Evolutionary conservation across 2,888 invertebrate genomes (phyloP).

Genomic region (Epsilonema sp.): DNA sequence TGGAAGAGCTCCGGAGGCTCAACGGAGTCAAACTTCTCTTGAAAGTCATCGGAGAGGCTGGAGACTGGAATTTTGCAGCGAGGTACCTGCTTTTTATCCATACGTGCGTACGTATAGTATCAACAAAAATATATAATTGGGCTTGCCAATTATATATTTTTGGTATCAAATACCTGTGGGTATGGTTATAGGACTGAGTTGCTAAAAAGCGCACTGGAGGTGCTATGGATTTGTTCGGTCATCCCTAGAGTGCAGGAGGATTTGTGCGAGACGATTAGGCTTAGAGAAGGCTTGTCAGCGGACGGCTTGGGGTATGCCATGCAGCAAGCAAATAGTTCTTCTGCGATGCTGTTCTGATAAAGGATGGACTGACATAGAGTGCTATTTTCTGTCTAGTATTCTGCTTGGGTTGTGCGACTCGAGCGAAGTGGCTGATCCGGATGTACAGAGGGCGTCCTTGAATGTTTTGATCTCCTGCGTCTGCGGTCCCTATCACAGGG

Average conservation of each 20-base stretch:
- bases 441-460: conserved; percentile 73
- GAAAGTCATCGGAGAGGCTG: conserved; percentile 65
- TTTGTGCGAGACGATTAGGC: conserved; percentile 31
- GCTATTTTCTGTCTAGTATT: no score
- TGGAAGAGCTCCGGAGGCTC: conserved; percentile 60
- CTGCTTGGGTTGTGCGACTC: conserved; percentile 70
- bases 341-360: no score
- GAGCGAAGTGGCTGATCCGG: conserved; percentile 68
- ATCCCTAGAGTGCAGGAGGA: conserved; percentile 50
- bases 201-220: conserved; percentile 56
- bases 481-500: conserved; percentile 11
- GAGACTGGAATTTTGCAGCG: conserved; percentile 59
- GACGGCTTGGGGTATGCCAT: conserved; percentile 43
- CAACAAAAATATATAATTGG: no score
- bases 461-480: conserved; percentile 78
- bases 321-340: no score
- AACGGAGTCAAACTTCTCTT: conserved; percentile 55
- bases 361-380: no score
- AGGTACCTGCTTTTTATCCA: no score
- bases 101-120: no score
- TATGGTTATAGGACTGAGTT: conserved; percentile 50
- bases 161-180: no score
- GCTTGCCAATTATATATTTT: no score
- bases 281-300: conserved; percentile 52
- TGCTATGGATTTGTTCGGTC: conserved; percentile 68